These are phyloP conservation scores for Dexiosoma caninum DNA, from an alignment of 2,888 invertebrate genomes.

Conservation along the genomic window DNA sequence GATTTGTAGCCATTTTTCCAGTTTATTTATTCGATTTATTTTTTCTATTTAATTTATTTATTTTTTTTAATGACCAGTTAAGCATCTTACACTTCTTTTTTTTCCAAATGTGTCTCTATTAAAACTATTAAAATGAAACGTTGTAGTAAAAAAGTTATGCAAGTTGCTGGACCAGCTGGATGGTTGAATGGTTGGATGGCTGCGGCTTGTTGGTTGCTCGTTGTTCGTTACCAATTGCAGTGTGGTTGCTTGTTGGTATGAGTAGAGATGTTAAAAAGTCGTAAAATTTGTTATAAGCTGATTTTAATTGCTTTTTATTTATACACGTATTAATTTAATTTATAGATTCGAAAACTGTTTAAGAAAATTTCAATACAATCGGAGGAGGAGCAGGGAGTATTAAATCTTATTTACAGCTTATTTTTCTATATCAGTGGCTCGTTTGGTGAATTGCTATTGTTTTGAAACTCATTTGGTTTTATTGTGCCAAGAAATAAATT, in stretches of 20 bases:
- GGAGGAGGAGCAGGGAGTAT: no score
- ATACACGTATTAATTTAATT: constrained; percentile 37
- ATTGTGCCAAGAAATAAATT: constrained; percentile 12
- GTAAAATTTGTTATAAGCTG: constrained; percentile 61
- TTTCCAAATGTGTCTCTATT: background rate
- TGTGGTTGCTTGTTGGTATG: no score
- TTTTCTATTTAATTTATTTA: constrained; percentile 28
- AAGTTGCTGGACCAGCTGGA: background rate
- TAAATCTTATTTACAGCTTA: constrained; percentile 56
- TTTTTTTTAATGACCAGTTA: constrained; percentile 40
- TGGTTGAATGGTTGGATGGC: background rate
- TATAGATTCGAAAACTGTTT: constrained; percentile 28
- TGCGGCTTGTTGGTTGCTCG: background rate
- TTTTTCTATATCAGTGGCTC: background rate
- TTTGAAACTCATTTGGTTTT: background rate
- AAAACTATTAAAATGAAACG: constrained; percentile 37
- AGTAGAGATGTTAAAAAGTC: constrained; percentile 19
- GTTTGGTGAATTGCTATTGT: background rate
- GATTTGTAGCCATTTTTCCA: constrained; percentile 54
- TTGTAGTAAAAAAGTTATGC: constrained; percentile 13
- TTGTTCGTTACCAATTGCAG: constrained; percentile 21
- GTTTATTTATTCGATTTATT: constrained; percentile 30
- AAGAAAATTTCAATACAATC: background rate
- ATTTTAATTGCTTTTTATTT: constrained; percentile 55
- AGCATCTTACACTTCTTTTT: constrained; percentile 33